A percentile compares a stretch with the other conserved stretches of the same genome.
Conservation (phyloP, 2,888 invertebrate species). For the Gasteruption jaculator region DNA sequence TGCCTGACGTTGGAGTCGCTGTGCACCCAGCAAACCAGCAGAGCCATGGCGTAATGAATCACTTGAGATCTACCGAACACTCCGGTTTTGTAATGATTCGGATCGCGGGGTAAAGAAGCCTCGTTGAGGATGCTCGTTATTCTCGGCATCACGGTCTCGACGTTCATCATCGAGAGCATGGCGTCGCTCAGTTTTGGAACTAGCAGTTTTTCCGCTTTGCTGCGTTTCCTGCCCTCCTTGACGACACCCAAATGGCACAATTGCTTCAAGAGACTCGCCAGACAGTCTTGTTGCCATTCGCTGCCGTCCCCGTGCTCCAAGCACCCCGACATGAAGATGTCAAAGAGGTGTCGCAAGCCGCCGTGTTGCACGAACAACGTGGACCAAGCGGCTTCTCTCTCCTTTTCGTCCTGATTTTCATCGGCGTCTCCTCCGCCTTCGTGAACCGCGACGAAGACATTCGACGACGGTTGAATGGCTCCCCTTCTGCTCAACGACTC, state of each 20-base stretch:
- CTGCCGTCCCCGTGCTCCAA: slow-evolving; percentile 68
- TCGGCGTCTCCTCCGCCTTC: slow-evolving; percentile 33
- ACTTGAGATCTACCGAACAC: slow-evolving; percentile 90
- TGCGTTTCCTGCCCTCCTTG: slow-evolving; percentile 49
- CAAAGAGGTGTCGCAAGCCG: slow-evolving; percentile 81
- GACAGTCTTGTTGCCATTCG: slow-evolving; percentile 93
- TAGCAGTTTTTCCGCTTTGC: slow-evolving; percentile 60
- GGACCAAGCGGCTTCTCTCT: slow-evolving; percentile 59
- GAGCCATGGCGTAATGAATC: slow-evolving; percentile 84
- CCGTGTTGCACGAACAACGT: slow-evolving; percentile 81
- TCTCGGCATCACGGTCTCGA: slow-evolving; percentile 76
- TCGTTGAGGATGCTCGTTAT: slow-evolving; percentile 84
- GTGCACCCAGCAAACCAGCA: slow-evolving; percentile 90
- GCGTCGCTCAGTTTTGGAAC: slow-evolving; percentile 71
- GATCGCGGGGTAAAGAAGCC: slow-evolving; percentile 74
- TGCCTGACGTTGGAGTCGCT: slow-evolving; percentile 76
- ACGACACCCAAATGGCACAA: slow-evolving; percentile 82
- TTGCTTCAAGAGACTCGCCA: slow-evolving; percentile 81
- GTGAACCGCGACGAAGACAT: slow-evolving; percentile 23
- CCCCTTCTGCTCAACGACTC: slow-evolving; percentile 61
- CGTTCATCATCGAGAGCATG: slow-evolving; percentile 80
- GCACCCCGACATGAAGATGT: slow-evolving; percentile 84
- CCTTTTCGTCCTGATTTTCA: slow-evolving; percentile 28
- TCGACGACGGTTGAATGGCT: slow-evolving; percentile 23
- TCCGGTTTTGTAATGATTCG: slow-evolving; percentile 84